Percentiles rank a stretch among this genome's conserved stretches.
phyloP scores from a whole-genome alignment of 2,797 vertebrate species.

The Melanogrammus aeglefinus region DNA sequence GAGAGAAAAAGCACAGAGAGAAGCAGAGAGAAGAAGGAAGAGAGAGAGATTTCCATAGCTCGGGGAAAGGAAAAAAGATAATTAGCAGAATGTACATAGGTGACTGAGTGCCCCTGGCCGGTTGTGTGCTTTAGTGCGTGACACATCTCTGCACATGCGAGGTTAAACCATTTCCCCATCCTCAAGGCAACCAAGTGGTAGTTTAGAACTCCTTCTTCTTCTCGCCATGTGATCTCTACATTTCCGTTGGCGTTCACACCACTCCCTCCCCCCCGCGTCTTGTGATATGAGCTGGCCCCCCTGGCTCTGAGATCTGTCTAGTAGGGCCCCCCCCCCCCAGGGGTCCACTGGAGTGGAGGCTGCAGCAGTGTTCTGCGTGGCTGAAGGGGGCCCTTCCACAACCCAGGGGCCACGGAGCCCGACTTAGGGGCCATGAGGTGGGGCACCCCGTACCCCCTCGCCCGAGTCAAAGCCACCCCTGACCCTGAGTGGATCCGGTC shows the following conservation, averaged over 20 bases:
- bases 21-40: no score
- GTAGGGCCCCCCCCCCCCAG: no score
- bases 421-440: not conserved
- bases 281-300: no score
- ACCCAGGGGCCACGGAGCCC: not conserved
- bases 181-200: not conserved
- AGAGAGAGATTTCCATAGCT: constrained; percentile 8
- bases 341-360: no score
- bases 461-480: no score
- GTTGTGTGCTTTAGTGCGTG: not conserved
- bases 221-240: no score
- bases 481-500: no score
- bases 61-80: constrained; percentile 54
- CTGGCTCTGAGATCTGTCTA: no score
- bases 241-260: not conserved
- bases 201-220: no score
- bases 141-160: constrained; percentile 6
- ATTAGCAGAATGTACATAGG: constrained; percentile 62
- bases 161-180: constrained; percentile 27
- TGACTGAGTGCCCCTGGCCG: constrained; percentile 45
- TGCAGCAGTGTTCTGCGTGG: not conserved
- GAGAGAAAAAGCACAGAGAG: no score
- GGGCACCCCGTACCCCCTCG: not conserved
- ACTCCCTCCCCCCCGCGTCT: no score
- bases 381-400: not conserved